These are phyloP conservation scores for Antrozous pallidus DNA, from an alignment of 2,797 vertebrate genomes.

Conservation along the genomic window DNA sequence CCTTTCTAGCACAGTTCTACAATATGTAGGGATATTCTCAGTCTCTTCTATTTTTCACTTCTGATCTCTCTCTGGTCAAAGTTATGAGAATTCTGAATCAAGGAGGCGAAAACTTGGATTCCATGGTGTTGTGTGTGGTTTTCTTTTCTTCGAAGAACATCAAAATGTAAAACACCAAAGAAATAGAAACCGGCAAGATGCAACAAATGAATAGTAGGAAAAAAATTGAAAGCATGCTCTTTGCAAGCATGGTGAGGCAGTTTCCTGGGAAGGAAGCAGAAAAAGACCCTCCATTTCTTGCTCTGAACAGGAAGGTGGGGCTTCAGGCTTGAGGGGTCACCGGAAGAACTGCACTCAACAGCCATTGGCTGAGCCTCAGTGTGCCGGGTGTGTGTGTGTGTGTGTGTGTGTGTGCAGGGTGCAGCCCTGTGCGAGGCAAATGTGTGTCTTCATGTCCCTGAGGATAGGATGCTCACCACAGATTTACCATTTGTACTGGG, in stretches of 20 bases:
- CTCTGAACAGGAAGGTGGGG: not conserved
- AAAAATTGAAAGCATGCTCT: not conserved
- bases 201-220: not conserved
- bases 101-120: not conserved
- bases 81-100: not conserved
- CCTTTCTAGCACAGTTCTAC: not conserved
- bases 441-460: not conserved
- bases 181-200: conserved; percentile 41
- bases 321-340: not conserved
- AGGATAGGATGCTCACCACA: too few species aligned
- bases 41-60: not conserved
- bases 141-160: not conserved
- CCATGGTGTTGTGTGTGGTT: not conserved
- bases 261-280: not conserved
- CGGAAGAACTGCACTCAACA: not conserved
- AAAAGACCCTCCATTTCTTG: not conserved
- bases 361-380: not conserved
- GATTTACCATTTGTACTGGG: not conserved
- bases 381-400: too few species aligned
- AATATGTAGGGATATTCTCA: not conserved
- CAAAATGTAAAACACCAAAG: conserved; percentile 36
- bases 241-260: not conserved
- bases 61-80: not conserved
- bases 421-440: not conserved
- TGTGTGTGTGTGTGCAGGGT: fast-evolving